Conservation (phyloP, 2,797 vertebrate genomes). For the Hoplostethus mediterraneus region DNA sequence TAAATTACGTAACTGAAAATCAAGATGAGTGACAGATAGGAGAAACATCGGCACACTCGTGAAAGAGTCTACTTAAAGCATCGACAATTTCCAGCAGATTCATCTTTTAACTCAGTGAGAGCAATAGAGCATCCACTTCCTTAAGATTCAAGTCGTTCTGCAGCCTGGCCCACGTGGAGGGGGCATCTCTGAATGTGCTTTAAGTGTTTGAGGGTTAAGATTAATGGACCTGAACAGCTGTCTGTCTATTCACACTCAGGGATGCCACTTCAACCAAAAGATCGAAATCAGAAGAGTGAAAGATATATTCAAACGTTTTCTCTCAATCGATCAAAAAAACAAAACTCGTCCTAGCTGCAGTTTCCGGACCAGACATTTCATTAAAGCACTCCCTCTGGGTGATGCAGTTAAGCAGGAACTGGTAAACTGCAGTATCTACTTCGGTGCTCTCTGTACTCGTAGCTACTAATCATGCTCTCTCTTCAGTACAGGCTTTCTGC, state of each 20-base stretch:
- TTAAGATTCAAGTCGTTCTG: no score
- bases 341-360: not conserved
- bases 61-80: no score
- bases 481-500: not conserved
- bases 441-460: not conserved
- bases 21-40: not conserved
- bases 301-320: not conserved
- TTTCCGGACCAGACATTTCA: no score
- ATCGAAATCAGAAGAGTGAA: no score
- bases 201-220: not conserved
- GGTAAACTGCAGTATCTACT: not conserved
- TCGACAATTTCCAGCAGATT: no score
- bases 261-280: no score
- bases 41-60: not conserved
- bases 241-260: not conserved
- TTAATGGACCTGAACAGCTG: not conserved
- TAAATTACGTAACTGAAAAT: no score
- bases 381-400: no score
- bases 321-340: not conserved
- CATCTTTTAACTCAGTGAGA: not conserved
- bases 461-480: conserved; percentile 24
- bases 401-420: no score
- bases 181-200: no score
- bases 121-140: not conserved
- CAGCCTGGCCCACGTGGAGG: not conserved